Base-by-base conservation (phyloP, 2,113 vertebrate genomes). In the Hoplias malabaricus region DNA sequence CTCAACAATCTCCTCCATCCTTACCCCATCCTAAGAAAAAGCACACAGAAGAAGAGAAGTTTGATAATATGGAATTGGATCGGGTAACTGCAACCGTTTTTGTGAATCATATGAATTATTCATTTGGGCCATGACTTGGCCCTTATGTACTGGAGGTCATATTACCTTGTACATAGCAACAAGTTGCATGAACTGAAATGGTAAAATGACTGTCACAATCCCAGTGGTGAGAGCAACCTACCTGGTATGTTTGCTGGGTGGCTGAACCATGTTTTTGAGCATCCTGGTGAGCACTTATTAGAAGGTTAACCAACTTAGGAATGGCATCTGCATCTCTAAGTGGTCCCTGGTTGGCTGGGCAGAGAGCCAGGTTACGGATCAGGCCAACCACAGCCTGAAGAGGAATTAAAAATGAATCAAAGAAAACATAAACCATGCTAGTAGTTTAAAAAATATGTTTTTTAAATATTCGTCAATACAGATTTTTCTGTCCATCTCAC, bases 1-100 rank as follows among this genome's bases (percentile, higher is more conserved):
- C 88, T 98, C 97, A 79, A 98, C 96, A 0, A 98, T 98, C 92
- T 99, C 97, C 79, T 98, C 97, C 97, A 99, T 99, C 87, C 92
- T 94, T 82, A 99, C 96, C 0, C 97, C 97, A 0, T 98, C 97
- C 97, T 99, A 79, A 69, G 4, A 77, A 16, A 1, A 1, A 5
- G 10, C 54, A 57, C 54, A 42, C 0, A 46, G 2, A 8, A 63
- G 27, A 33, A 0, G 0, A 10, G 6, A 69, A 43, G n/a, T 12
- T 27, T 62, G 19, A 63, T 9, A 25, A 7, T 12, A 16, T 54
- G 25, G 69, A 81, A 61, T 12, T 7, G 72, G 23, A 50, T n/a
- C 21, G 8, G 61, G 34, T 33, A 73, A 66, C 27, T 36, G 9
- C 11, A 66, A 27, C 56, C 33, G 29, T 12, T n/a, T 69, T 40